Evolutionary conservation across 1,140 invertebrate species (phyloP).

Genomic region (Olivierus martensii): DNA sequence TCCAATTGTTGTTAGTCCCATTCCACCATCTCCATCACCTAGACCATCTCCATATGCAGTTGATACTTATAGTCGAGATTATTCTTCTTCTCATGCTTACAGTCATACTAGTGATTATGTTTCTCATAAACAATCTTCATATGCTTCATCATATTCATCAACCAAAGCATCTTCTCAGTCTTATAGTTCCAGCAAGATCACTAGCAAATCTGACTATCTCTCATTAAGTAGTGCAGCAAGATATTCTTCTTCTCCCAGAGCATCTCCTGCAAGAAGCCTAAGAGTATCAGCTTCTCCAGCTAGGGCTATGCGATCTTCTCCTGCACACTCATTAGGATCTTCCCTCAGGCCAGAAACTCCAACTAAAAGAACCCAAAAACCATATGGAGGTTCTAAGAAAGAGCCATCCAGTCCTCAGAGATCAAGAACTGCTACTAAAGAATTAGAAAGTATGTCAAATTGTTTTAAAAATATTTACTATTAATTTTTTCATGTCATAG

Average conservation of each 20-base stretch:
- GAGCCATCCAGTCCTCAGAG: constrained; percentile 51
- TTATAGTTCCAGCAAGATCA: not conserved
- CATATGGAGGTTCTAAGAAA: constrained; percentile 50
- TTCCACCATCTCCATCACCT: not conserved
- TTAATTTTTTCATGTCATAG: not conserved
- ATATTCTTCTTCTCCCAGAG: constrained; percentile 20
- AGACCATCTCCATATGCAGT: too few species aligned
- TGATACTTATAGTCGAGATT: not conserved
- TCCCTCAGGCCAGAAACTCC: not conserved
- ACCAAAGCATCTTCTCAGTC: not conserved
- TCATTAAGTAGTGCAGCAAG: not conserved
- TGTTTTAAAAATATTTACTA: not conserved
- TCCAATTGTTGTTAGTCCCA: not conserved
- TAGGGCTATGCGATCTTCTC: constrained; percentile 11
- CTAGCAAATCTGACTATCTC: constrained; percentile 15
- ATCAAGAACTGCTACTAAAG: constrained; percentile 77
- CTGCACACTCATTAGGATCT: constrained; percentile 7
- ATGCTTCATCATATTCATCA: too few species aligned
- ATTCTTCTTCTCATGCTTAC: too few species aligned
- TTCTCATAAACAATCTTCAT: too few species aligned
- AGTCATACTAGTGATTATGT: too few species aligned
- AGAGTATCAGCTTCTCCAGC: not conserved
- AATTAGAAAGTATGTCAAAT: constrained; percentile 60
- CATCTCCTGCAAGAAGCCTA: constrained; percentile 8
- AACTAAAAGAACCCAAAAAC: constrained; percentile 46